Percentiles rank a stretch among this genome's conserved stretches.
Evolutionary conservation across 1,140 invertebrate species (phyloP).

Genomic region (Hypsibius dujardini): DNA sequence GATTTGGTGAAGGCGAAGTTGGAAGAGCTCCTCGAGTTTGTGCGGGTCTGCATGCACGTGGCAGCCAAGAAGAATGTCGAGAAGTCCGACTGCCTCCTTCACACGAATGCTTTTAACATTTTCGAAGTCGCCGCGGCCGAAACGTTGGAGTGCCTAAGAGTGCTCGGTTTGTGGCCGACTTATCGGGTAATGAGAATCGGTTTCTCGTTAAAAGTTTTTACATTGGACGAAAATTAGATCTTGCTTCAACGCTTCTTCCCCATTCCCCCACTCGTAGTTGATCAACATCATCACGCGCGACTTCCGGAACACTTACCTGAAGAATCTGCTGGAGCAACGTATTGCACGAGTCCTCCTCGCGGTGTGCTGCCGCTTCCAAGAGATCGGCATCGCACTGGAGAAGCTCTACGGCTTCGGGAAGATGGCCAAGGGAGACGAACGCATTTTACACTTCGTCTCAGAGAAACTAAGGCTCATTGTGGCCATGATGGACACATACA

Average conservation of each 20-base stretch:
- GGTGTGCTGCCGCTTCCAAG: neutral
- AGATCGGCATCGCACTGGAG: neutral
- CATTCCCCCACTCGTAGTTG: too few relatives aligned
- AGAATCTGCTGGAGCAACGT: neutral
- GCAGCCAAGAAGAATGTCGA: neutral
- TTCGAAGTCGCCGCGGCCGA: neutral
- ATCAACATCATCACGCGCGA: too few relatives aligned
- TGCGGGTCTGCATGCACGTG: neutral
- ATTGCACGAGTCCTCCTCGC: too few relatives aligned
- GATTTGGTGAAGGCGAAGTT: neutral
- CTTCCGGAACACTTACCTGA: too few relatives aligned
- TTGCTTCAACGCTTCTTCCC: neutral
- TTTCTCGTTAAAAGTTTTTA: neutral
- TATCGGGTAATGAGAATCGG: neutral
- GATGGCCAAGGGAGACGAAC: neutral
- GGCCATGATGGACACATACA: neutral
- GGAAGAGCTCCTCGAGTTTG: neutral
- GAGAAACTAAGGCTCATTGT: neutral
- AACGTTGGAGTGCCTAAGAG: constrained; percentile 5
- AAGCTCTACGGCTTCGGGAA: neutral
- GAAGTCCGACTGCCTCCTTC: neutral
- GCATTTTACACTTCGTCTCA: neutral
- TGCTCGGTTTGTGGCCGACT: neutral
- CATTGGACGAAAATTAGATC: neutral
- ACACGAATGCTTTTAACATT: neutral